Base-by-base conservation (phyloP, 2,888 invertebrate species). In the Elmis aenea region DNA sequence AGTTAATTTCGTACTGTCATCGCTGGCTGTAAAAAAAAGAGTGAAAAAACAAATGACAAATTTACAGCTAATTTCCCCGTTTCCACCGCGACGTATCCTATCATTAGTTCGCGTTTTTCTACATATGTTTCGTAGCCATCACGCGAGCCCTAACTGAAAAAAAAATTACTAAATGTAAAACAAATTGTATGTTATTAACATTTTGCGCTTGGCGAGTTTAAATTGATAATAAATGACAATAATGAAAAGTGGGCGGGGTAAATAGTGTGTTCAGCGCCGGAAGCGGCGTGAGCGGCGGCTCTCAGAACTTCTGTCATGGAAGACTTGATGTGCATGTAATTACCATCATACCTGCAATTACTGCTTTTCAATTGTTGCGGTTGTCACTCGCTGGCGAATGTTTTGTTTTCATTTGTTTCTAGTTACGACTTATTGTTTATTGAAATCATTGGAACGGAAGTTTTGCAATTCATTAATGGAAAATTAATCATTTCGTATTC, bases 171-270 rank as follows among this genome's bases (percentile, higher is more conserved):
- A 55, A 60, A 60, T 58, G 60, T 59, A 57, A 57, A 60, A 62
- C 63, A 64, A 65, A 66, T 65, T 64, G 63, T 62, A 64, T 62
- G 56, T 59, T 60, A 66, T 66, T 66, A 65, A 61, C 63, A 61
- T 65, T 65, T 66, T 62, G 65, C 66, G 65, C 65, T 64, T 50
- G 53, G 51, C 63, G 61, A 55, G 53, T 61, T 56, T 59, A 64
- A 66, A 66, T 66, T 66, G 64, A 62, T 66, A 65, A 64, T 64
- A 64, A 66, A 66, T 66, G 65, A 66, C 65, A 66, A 64, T 66
- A 66, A 66, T 66, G 61, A 64, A 65, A 61, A 51, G 62, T 54
- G 51, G 64, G 65, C 62, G 62, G 55, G 55, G 51, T 52, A 54
- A 55, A 53, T 63, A 57, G 55, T 58, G 59, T 62, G 57, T 47